Evolutionary conservation across 1,140 invertebrate genomes (phyloP), one percentile per base, ranked within the genome.

Genomic region (Gonatopus flavifemur): DNA sequence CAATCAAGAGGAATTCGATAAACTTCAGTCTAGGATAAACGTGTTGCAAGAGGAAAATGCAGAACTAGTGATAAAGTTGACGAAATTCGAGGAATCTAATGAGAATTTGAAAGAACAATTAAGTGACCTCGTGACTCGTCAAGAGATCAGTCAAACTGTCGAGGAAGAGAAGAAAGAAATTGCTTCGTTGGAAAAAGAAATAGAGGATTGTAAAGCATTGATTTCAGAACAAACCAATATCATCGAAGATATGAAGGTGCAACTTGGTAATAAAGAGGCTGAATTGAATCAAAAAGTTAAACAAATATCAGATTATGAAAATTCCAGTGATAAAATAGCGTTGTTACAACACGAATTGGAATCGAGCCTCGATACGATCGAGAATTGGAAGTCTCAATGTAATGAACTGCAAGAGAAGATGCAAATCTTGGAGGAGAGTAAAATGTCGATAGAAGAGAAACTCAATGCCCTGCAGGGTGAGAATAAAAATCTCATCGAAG

Each of bases 151-250:
- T 15, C 41, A 42, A 12, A 6, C 13, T 0, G 47, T 56, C 4
- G 57, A 55, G 19, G 28, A 19, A 0, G 51, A 59, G 7, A 25
- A 30, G 7, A 25, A n/a, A 19, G 47, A 55, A 12, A 21, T 64
- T 30, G 46, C 45, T 31, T 45, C 45, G 57, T 74, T 84, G 52
- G 79, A 80, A 50, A 71, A 66, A 35, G 72, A 82, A 48, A 69
- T 81, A 24, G 67, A 79, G 3, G 72, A 77, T 35, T 79, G 71
- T 43, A 76, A 79, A 44, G 59, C 54, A 39, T 44, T 82, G n/a
- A 74, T 79, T 2, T 58, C 67, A 2, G 74, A 81, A 18, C 80
- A 82, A 44, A 70, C 67, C 0, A 63, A 66, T n/a, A 43, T 67
- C 0, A 66, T 80, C 10, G 69, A 73, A n/a, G 68, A 74, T 3